Conservation (phyloP, 1,140 invertebrate species). For the Trachymyrmex cornetzi region DNA sequence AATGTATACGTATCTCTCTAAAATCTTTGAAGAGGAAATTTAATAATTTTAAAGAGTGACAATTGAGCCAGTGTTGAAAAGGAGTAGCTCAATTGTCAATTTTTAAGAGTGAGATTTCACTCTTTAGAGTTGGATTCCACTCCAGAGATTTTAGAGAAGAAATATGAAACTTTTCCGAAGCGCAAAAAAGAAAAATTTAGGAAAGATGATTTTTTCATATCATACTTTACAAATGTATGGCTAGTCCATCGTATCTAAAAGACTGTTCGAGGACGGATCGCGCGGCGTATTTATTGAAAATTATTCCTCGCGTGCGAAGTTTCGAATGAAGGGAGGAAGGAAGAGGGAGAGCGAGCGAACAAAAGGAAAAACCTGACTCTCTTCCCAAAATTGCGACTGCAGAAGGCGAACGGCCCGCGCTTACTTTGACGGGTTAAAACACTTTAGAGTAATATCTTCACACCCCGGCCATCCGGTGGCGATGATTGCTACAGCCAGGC, state of each 20-base stretch:
- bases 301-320: slow-evolving; percentile 73
- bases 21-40: too few relatives aligned
- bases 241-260: slow-evolving; percentile 24
- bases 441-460: slow-evolving; percentile 64
- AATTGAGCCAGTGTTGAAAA: too few relatives aligned
- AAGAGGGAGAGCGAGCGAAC: not conserved
- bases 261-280: slow-evolving; percentile 24
- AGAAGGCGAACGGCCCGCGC: slow-evolving; percentile 52
- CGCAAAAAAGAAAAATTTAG: not conserved
- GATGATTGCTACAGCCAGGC: slow-evolving; percentile 13
- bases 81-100: too few relatives aligned
- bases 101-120: too few relatives aligned
- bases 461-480: slow-evolving; percentile 22
- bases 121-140: too few relatives aligned
- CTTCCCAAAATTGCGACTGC: slow-evolving; percentile 54
- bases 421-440: slow-evolving; percentile 62
- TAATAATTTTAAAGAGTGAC: too few relatives aligned
- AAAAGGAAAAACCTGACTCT: slow-evolving; percentile 42
- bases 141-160: too few relatives aligned
- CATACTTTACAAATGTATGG: not conserved
- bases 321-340: not conserved
- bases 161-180: not conserved
- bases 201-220: not conserved
- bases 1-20: not conserved
- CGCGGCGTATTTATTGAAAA: slow-evolving; percentile 72